Evolutionary conservation across 2,113 vertebrate species (phyloP), one percentile per base, ranked within the genome.

Genomic region (Candoia aspera): DNA sequence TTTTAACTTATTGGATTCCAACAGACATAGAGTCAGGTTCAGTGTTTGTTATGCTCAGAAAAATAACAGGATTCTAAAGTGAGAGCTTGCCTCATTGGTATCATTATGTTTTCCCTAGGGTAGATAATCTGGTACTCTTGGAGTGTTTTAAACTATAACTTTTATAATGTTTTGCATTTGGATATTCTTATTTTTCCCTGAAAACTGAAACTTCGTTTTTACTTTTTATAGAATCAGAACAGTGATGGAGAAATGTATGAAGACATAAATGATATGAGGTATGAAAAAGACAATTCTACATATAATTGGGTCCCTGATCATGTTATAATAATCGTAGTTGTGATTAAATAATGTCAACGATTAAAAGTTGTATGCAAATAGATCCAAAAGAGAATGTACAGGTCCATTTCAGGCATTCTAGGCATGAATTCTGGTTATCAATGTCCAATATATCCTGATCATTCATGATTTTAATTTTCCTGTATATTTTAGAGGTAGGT

Each of bases 201-300:
- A 95, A 95, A 95, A 90, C n/a, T 23, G 21, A 93, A 1, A 89
- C 26, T 90, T 64, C 55, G 59, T 83, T 93, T 68, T 46, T 93
- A 95, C 87, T 95, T 93, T 58, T 95, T 94, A 93, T 86, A 98
- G 97, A 98, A 96, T 33, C 95, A 97, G 90, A 98, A 97, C 3
- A 98, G 97, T 68, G 98, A 98, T 46, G 98, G 94, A 87, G 99
- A 99, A 85, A 98, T 94, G 94, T 99, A 99, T 93, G 98, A 99
- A 96, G 98, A 98, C 86, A 97, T 99, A 93, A 98, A 97, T 95
- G 98, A 97, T 0, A 95, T 96, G 93, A 98, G 98, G 98, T 99
- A 97, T 94, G 90, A 90, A 93, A 88, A 93, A 87, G 4, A 21
- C 12, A 46, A 24, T 6, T 53, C 24, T 84, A 8, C 29, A 83